phyloP scores from a whole-genome alignment of 2,113 vertebrate genomes.

The Hirundichthys speculiger region DNA sequence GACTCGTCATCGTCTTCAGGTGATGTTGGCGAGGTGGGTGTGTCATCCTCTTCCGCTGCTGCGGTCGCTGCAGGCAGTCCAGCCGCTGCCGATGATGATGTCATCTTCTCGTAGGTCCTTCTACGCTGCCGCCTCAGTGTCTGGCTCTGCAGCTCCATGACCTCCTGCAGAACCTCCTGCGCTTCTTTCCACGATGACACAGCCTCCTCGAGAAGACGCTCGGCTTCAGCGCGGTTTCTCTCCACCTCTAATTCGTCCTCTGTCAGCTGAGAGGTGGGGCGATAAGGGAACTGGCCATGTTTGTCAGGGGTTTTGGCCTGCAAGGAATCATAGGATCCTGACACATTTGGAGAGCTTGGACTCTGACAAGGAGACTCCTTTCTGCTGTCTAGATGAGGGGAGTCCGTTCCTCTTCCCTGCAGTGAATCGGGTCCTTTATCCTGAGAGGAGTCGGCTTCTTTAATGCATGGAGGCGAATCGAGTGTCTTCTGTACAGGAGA shows the following conservation, averaged over 20 bases:
- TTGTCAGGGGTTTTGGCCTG: constrained; percentile 26
- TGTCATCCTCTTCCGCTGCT: constrained; percentile 22
- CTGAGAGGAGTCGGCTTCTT: constrained; percentile 32
- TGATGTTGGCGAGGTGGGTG: constrained; percentile 32
- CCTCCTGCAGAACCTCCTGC: constrained; percentile 91
- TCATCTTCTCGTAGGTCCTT: constrained; percentile 80
- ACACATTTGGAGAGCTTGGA: constrained; percentile 19
- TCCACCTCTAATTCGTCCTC: constrained; percentile 78
- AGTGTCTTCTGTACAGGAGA: constrained; percentile 15
- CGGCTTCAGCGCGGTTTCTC: constrained; percentile 84
- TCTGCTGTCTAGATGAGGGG: constrained; percentile 20
- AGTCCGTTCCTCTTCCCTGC: constrained; percentile 22
- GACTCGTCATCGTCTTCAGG: constrained; percentile 75
- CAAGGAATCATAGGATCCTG: constrained; percentile 21
- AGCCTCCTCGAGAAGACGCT: constrained; percentile 91
- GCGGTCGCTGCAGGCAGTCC: not conserved
- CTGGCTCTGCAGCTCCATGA: constrained; percentile 88
- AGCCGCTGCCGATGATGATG: fast-evolving
- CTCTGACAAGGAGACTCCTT: constrained; percentile 21
- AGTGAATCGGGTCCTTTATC: constrained; percentile 35
- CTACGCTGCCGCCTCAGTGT: constrained; percentile 85
- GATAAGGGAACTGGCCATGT: not conserved
- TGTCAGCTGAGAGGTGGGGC: not conserved
- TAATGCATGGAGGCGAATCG: not conserved
- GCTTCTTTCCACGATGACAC: constrained; percentile 93